A percentile compares a stretch with the other conserved stretches of the same genome.
Conservation (phyloP, 1,140 invertebrate species). For the Mesaphorura yosii region DNA sequence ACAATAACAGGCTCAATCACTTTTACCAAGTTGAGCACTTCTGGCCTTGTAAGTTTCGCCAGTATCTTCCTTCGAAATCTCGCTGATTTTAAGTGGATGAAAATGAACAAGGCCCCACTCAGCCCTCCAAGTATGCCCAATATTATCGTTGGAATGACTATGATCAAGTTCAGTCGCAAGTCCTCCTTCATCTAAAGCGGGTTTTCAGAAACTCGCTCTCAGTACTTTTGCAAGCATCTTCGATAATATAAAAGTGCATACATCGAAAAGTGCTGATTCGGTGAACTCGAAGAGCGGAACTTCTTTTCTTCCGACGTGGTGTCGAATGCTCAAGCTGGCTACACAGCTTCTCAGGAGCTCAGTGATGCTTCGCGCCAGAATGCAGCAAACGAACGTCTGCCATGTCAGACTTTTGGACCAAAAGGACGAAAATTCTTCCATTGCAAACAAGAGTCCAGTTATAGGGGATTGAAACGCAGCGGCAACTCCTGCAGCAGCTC, state of each 20-base stretch:
- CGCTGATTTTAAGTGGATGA: conserved; percentile 21
- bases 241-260: conserved; percentile 12
- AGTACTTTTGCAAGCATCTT: background rate
- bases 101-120: conserved; percentile 21
- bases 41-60: conserved; percentile 8
- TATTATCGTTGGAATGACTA: conserved; percentile 21
- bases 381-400: conserved; percentile 43
- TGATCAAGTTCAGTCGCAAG: conserved; percentile 11
- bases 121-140: conserved; percentile 23
- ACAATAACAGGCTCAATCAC: conserved; percentile 24
- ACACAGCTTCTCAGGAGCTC: conserved; percentile 39
- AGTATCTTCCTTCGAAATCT: conserved; percentile 20
- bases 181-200: conserved; percentile 20
- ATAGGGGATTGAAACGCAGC: conserved; percentile 32
- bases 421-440: conserved; percentile 38
- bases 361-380: conserved; percentile 39
- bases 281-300: conserved; percentile 19
- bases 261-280: conserved; percentile 27
- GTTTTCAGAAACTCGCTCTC: conserved; percentile 3
- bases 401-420: conserved; percentile 40
- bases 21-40: conserved; percentile 22
- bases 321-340: no score
- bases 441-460: conserved; percentile 30
- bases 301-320: no score
- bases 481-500: conserved; percentile 31